phyloP scores from a whole-genome alignment of 1,140 invertebrate species.

The Bradynema listronoti region DNA sequence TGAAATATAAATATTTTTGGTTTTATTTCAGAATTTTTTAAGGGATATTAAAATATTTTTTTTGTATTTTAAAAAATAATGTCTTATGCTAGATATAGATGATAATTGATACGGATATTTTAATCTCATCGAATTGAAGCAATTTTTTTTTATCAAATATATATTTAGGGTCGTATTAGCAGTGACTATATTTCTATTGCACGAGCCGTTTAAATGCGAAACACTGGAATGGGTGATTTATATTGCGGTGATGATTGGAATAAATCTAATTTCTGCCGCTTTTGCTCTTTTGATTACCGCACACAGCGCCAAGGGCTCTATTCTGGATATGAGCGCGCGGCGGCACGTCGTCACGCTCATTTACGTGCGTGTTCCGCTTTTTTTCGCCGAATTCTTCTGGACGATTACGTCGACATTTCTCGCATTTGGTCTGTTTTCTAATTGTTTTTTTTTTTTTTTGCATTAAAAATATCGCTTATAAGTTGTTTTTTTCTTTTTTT shows the following conservation, averaged over 20 bases:
- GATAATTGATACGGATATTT: too few species aligned
- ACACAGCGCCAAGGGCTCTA: slow-evolving; percentile 45
- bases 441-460: neutral
- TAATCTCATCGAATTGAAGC: too few species aligned
- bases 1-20: neutral
- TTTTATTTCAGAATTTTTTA: neutral
- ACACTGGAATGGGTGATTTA: slow-evolving; percentile 32
- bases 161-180: slow-evolving; percentile 36
- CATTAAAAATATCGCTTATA: neutral
- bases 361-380: slow-evolving; percentile 50
- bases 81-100: too few species aligned
- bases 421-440: slow-evolving; percentile 37
- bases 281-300: slow-evolving; percentile 28
- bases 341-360: slow-evolving; percentile 35
- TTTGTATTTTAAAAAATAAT: too few species aligned
- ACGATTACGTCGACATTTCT: slow-evolving; percentile 37
- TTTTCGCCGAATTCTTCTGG: slow-evolving; percentile 46
- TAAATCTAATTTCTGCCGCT: slow-evolving; percentile 38
- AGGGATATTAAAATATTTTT: neutral
- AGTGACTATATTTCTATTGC: slow-evolving; percentile 42
- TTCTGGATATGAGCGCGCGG: slow-evolving; percentile 40
- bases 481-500: slow-evolving; percentile 19
- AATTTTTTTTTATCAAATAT: too few species aligned
- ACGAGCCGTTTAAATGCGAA: slow-evolving; percentile 42
- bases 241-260: slow-evolving; percentile 29